Base-by-base conservation (phyloP, 2,797 vertebrate genomes). In the Sebastiscus albofasciatus region DNA sequence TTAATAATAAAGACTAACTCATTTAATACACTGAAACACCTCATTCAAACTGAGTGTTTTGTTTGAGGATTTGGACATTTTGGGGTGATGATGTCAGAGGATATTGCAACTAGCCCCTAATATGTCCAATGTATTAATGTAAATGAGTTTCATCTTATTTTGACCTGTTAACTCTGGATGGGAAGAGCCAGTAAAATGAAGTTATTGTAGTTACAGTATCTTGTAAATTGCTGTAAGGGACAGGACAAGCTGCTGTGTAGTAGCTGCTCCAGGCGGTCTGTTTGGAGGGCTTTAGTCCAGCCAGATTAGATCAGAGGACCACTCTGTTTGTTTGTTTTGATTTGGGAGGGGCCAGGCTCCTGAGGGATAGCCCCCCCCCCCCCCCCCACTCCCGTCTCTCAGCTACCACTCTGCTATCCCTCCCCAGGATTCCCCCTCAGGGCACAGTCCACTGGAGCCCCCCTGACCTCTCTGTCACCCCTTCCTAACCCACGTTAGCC, bases 281-380 rank as follows among this genome's bases (percentile, higher is more conserved):
- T 89, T 91, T 88, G 58, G 87, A 88, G 85, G 85, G 82, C 76
- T 92, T 93, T 83, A 80, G 83, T 75, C 75, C 66, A 73, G 68
- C 70, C 67, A 91, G 92, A 93, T 94, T 93, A 93, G 89, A 95
- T 94, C 92, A 95, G 93, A 94, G 87, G 75, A 90, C 87, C 87
- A 85, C 86, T 92, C 86, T 95, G 93, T 95, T 94, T 95, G 93
- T 95, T 96, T 96, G 94, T 95, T 95, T 94, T 95, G 82, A 89
- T 93, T 91, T 92, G 89, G 92, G 92, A 91, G 92, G 89, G 92
- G 88, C 71, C 82, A 75, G 72, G 65, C 90, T 92, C 85, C 90
- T 86, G 61, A 86, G 92, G 88, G 91, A 91, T 75, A 68, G 70
- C 80, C 72, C 72, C 65, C 31, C 31, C n/a, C n/a, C n/a, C n/a